A percentile compares a stretch with the other conserved stretches of the same genome.
These are phyloP conservation scores for Microctenopoma steveboyesi DNA, from an alignment of 2,797 vertebrate species.

Conservation along the genomic window DNA sequence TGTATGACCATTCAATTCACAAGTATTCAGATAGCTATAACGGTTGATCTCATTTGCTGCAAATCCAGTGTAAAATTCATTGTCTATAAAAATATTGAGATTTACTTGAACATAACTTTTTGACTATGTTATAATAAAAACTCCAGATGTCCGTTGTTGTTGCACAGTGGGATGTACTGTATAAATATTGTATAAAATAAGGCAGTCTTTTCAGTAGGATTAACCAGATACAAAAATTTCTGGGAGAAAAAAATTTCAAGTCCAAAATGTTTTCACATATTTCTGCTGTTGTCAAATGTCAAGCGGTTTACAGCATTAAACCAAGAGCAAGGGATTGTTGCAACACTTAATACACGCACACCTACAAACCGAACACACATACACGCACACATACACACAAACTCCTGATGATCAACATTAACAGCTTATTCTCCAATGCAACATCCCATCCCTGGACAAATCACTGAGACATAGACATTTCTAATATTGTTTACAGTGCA, in stretches of 20 bases:
- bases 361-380: conserved; percentile 26
- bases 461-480: conserved; percentile 86
- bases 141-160: conserved; percentile 83
- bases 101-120: conserved; percentile 87
- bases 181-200: conserved; percentile 99
- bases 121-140: conserved; percentile 85
- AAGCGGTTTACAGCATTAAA: conserved; percentile 80
- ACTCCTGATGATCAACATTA: conserved; percentile 75
- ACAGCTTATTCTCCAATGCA: conserved; percentile 86
- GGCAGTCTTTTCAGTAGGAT: conserved; percentile 92
- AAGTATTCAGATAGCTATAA: conserved; percentile 84
- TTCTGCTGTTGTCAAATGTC: conserved; percentile 81
- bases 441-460: conserved; percentile 83
- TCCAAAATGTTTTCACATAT: conserved; percentile 86
- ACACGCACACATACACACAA: conserved; percentile 41
- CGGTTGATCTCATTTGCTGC: conserved; percentile 81
- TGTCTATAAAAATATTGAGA: conserved; percentile 93
- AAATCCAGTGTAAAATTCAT: conserved; percentile 90
- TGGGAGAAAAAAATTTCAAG: conserved; percentile 82
- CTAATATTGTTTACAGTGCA: conserved; percentile 89
- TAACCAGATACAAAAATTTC: conserved; percentile 89
- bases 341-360: conserved; percentile 72
- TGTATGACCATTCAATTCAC: conserved; percentile 79
- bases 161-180: conserved; percentile 89
- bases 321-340: conserved; percentile 77